Conservation (phyloP, 2,113 vertebrate species). For the Chamaetylas fuelleborni region DNA sequence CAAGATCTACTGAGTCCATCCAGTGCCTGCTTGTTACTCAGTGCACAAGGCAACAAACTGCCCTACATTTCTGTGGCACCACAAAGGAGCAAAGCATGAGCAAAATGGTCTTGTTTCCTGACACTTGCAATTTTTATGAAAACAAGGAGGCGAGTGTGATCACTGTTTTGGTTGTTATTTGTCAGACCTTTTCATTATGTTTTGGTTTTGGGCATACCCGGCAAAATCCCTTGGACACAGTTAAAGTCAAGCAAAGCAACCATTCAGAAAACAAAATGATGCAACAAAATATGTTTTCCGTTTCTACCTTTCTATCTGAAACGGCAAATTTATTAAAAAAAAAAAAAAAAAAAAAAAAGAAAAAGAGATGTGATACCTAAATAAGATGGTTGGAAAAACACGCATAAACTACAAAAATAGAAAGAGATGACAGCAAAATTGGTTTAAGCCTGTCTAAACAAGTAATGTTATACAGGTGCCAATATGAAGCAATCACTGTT, state of each 20-base stretch:
- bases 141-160: not conserved
- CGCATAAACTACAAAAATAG: slow-evolving; percentile 15
- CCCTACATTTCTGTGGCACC: not conserved
- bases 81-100: not conserved
- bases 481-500: slow-evolving; percentile 12
- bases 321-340: not conserved
- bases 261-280: not conserved
- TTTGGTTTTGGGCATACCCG: not conserved
- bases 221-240: not conserved
- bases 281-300: not conserved
- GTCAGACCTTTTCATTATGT: not conserved
- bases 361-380: not conserved
- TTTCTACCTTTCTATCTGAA: not conserved
- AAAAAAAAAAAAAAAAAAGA: not conserved
- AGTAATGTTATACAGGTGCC: not conserved
- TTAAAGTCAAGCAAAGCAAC: not conserved
- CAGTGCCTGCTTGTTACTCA: not conserved
- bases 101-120: not conserved
- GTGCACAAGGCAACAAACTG: not conserved
- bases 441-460: not conserved
- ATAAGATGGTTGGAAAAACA: not conserved
- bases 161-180: not conserved
- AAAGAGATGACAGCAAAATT: not conserved
- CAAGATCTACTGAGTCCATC: not conserved
- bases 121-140: not conserved